These are phyloP conservation scores for Brenthis ino DNA, from an alignment of 2,888 invertebrate genomes.

Conservation along the genomic window DNA sequence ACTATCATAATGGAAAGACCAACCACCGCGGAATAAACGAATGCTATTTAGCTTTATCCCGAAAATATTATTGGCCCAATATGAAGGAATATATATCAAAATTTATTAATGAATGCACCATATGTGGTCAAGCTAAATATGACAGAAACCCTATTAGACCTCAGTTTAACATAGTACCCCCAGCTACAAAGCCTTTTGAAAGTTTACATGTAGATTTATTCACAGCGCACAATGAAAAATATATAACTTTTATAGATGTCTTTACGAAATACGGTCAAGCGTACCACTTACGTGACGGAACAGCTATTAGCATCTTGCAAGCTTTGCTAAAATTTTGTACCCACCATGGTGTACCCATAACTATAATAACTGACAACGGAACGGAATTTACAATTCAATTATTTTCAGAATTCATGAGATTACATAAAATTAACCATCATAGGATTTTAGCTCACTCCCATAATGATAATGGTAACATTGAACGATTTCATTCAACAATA, in stretches of 20 bases:
- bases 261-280: conserved; percentile 33
- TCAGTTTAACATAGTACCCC: conserved; percentile 13
- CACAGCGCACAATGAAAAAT: conserved; percentile 32
- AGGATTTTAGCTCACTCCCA: conserved; percentile 32
- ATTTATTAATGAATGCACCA: no score
- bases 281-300: conserved; percentile 27
- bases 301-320: conserved; percentile 31
- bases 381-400: conserved; percentile 43
- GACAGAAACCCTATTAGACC: no score
- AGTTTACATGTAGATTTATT: conserved; percentile 37
- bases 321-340: conserved; percentile 35
- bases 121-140: no score
- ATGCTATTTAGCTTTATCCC: no score
- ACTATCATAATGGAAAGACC: no score
- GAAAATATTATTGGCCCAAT: no score
- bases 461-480: conserved; percentile 34
- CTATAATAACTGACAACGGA: conserved; percentile 38
- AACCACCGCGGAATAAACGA: no score
- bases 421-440: conserved; percentile 39
- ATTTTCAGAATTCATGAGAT: conserved; percentile 34
- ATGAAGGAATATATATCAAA: no score
- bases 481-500: background rate
- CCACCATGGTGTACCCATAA: conserved; percentile 41
- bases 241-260: conserved; percentile 30
- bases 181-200: conserved; percentile 18